Evolutionary conservation across 2,113 vertebrate genomes (phyloP).

Genomic region (Epinephelus cyanopodus): DNA sequence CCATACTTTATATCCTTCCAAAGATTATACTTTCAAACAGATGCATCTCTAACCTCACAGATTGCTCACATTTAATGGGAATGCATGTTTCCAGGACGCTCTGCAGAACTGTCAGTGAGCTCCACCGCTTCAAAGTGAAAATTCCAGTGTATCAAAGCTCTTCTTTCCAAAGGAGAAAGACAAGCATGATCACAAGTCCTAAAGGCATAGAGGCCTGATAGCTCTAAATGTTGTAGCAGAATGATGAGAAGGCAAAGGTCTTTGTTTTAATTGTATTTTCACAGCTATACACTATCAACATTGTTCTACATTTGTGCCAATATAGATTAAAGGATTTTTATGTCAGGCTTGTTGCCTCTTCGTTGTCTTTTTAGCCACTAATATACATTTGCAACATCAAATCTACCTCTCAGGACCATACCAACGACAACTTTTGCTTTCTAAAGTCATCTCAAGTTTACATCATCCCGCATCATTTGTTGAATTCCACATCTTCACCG

Average conservation of each 20-base stretch:
- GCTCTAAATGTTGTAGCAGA: neutral
- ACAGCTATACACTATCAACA: no score
- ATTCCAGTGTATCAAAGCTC: neutral
- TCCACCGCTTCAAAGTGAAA: no score
- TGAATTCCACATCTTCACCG: slow-evolving; percentile 35
- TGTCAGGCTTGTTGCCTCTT: no score
- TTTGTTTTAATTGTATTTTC: neutral
- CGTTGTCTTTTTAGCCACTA: neutral
- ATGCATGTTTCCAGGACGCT: neutral
- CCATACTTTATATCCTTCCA: no score
- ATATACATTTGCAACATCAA: neutral
- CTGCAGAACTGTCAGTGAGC: no score
- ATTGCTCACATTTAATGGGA: neutral
- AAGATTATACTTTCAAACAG: no score
- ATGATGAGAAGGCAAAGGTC: neutral
- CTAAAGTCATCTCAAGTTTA: neutral
- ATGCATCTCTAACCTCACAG: no score
- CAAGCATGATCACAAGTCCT: neutral
- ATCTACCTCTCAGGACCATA: neutral
- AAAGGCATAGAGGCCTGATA: neutral
- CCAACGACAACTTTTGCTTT: neutral
- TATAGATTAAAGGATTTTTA: no score
- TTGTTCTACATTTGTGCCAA: no score
- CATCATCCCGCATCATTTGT: slow-evolving; percentile 10
- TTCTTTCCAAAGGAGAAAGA: neutral